Evolutionary conservation across 2,113 vertebrate genomes (phyloP).

Genomic region (Colistium nudipinnis): DNA sequence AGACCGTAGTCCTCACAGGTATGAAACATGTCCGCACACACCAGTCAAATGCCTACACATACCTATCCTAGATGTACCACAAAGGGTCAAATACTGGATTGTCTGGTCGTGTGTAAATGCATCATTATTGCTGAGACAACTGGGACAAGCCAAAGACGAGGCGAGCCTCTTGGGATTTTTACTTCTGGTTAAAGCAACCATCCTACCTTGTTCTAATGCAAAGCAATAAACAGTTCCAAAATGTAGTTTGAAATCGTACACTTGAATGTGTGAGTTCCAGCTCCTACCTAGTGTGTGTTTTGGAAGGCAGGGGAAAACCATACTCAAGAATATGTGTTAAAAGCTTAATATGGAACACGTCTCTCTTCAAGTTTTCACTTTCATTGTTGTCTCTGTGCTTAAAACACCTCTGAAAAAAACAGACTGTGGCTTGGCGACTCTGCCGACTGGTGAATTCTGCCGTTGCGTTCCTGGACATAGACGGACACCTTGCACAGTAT

Average conservation of each 20-base stretch:
- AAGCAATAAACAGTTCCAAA: conserved; percentile 4
- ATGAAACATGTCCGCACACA: too few species aligned
- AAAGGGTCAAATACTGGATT: conserved; percentile 9
- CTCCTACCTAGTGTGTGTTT: not conserved
- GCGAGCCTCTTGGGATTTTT: too few species aligned
- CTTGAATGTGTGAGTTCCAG: not conserved
- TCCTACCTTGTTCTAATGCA: conserved; percentile 5
- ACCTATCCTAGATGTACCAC: not conserved
- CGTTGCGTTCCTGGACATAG: conserved; percentile 47
- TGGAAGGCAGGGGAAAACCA: not conserved
- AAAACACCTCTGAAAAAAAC: conserved; percentile 45
- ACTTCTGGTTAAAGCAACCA: not conserved
- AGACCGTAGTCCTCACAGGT: not conserved
- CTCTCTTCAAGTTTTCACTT: not conserved
- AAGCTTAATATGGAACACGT: conserved; percentile 2
- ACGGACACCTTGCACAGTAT: conserved; percentile 61
- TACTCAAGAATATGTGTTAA: too few species aligned
- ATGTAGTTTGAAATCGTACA: conserved; percentile 14
- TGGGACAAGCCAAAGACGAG: not conserved
- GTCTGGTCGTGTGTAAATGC: conserved; percentile 16
- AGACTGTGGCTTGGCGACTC: conserved; percentile 37
- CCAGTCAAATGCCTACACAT: too few species aligned
- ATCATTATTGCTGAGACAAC: conserved; percentile 44
- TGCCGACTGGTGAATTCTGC: conserved; percentile 61
- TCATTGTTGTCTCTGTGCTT: conserved; percentile 46